Base-by-base conservation (phyloP, 2,888 invertebrate species). In the Ennomos fuscantarius region DNA sequence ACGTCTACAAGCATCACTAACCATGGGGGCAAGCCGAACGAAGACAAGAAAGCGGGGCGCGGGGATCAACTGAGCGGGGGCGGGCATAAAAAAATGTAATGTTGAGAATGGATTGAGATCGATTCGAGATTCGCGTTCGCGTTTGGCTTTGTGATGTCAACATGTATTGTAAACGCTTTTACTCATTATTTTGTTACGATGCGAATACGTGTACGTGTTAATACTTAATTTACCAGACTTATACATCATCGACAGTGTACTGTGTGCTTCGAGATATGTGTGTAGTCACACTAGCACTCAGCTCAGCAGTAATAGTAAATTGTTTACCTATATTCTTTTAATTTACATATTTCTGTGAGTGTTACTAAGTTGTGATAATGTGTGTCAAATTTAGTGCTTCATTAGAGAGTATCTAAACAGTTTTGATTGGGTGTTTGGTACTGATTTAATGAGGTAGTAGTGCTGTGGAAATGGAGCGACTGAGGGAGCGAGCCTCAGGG, bases 361-460 rank as follows among this genome's bases (percentile, higher is more conserved):
- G 60, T 49, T 67, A 67, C 69, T 79, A 68, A 65, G 72, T 76
- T 81, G 89, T 89, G 87, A 90, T 90, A 87, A 90, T 90, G 87
- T 86, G 90, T 90, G 90, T 90, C 90, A 90, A 90, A 90, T 86
- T 78, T 87, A 86, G 84, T 81, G 79, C 82, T 79, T 69, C 78
- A 80, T 68, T 83, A 81, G 73, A 79, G 78, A 77, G 60, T 78
- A 79, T 77, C 60, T 78, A 79, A 74, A 78, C 72, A 72, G 76
- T 78, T 72, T 62, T 72, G 65, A 63, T 66, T 74, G 66, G 54
- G 59, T 67, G 63, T 66, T 58, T 68, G 11, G 31, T 72, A 67
- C 58, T 54, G 43, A 58, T 66, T 51, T 55, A 51, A 61, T 56
- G 62, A 63, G 55, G 39, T 2, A 49, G 11, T 35, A 53, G 47